Percentiles rank a stretch among this genome's conserved stretches.
phyloP scores from a whole-genome alignment of 2,888 invertebrate species.

The Ceratothoa steindachneri region DNA sequence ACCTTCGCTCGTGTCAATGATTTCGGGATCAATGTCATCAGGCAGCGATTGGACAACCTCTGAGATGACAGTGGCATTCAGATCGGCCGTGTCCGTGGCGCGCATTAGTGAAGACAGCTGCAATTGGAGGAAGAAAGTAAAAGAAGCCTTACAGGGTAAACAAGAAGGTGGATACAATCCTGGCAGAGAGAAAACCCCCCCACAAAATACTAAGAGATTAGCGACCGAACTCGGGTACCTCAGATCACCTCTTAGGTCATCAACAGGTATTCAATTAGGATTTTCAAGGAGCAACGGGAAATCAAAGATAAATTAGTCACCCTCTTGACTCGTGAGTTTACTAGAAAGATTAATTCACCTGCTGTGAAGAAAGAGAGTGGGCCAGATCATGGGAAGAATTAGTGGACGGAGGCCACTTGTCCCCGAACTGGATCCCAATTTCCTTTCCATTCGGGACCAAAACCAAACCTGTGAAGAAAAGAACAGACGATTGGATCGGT shows the following conservation, averaged over 20 bases:
- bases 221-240: too few species aligned
- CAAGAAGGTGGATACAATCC: not conserved
- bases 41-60: conserved; percentile 4
- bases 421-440: conserved; percentile 77
- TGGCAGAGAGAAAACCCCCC: too few species aligned
- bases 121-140: not conserved
- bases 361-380: not conserved
- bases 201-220: too few species aligned
- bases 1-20: too few species aligned
- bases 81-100: conserved; percentile 33
- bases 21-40: not conserved
- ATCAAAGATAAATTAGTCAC: too few species aligned
- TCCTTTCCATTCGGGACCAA: conserved; percentile 87
- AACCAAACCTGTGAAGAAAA: conserved; percentile 65
- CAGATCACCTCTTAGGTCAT: too few species aligned
- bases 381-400: not conserved
- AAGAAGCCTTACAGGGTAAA: not conserved
- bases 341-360: too few species aligned
- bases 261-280: too few species aligned
- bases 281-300: too few species aligned
- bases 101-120: conserved; percentile 14
- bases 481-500: too few species aligned
- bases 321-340: too few species aligned
- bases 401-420: conserved; percentile 53
- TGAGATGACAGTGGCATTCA: conserved; percentile 29